Evolutionary conservation across 1,140 invertebrate genomes (phyloP), one percentile per base, ranked within the genome.

Genomic region (Copidosoma floridanum): DNA sequence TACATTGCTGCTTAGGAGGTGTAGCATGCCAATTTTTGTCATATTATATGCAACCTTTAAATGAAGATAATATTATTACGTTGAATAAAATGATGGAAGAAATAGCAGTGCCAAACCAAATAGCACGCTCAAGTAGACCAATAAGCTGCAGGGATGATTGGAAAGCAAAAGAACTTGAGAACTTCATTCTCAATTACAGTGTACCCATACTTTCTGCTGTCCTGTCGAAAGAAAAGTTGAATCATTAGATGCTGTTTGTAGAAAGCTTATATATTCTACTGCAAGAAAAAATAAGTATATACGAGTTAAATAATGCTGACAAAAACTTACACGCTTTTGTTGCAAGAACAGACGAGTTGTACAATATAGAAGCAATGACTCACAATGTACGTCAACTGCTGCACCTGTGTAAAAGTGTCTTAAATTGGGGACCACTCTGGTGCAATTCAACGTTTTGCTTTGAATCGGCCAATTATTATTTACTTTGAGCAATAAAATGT

Each of bases 81-180:
- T 11, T 64, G 2, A 35, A 61, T 48, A 44, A 41, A 52, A 46
- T 55, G 24, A 12, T 64, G n/a, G 5, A 1, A 12, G 38, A 26
- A 10, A 44, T 64, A 2, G 57, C 58, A 50, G 52, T 57, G 2
- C 57, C 52, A 43, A 1, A 41, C 26, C 57, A 64, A 60, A 32
- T 64, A 11, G 8, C 56, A 14, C 16, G 55, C 14, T 27, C 38
- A 38, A 40, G 41, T 12, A 35, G 55, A 21, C n/a, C 7, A n/a
- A 5, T 63, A 32, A 58, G 53, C 43, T 40, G 57, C 20, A 37
- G 47, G 16, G 37, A 38, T 5, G 10, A 38, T 21, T 63, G n/a
- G 35, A 59, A 59, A 41, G 46, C 44, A n/a, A 51, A 37, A 23
- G 61, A 63, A 18, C 54, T 50, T 48, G 61, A 63, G 24, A 63